Conservation (phyloP, 2,113 vertebrate species). For the Apodemus sylvaticus region DNA sequence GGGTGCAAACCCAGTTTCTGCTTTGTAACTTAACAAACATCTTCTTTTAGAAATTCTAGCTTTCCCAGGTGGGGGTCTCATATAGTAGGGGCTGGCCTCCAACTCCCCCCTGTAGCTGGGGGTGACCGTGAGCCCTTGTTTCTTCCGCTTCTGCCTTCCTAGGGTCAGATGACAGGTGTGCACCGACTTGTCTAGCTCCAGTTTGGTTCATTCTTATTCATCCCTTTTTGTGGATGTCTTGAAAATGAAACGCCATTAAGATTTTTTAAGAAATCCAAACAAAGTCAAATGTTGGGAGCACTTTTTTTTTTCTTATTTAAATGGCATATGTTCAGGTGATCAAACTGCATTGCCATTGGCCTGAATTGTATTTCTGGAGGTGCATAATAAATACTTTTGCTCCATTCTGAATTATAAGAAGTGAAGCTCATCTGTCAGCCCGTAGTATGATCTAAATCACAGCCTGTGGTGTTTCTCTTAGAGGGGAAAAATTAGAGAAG, state of each 20-base stretch:
- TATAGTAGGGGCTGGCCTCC: not conserved
- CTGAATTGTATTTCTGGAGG: slow-evolving; percentile 18
- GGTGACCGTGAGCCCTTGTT: not conserved
- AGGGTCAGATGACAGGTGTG: not conserved
- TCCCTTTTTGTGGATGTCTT: slow-evolving; percentile 10
- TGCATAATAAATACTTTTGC: slow-evolving; percentile 4
- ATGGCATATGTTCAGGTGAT: not conserved
- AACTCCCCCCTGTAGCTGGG: not conserved
- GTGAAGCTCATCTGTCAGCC: not conserved
- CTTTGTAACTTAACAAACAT: not conserved
- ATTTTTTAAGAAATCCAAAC: slow-evolving; percentile 11
- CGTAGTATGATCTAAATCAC: not conserved
- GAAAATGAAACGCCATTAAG: slow-evolving; percentile 7
- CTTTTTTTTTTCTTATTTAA: slow-evolving; percentile 33
- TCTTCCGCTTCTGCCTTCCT: not conserved
- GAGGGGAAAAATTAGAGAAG: not conserved
- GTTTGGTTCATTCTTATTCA: not conserved
- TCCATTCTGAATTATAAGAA: slow-evolving; percentile 13
- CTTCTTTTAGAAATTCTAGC: not conserved
- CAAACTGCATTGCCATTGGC: not conserved
- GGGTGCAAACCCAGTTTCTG: not conserved
- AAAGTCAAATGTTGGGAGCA: not conserved
- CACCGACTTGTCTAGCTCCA: not conserved
- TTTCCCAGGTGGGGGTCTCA: not conserved
- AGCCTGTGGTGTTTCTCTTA: slow-evolving; percentile 27